phyloP scores from a whole-genome alignment of 1,140 invertebrate genomes.

The Brachionus rotundiformis region DNA sequence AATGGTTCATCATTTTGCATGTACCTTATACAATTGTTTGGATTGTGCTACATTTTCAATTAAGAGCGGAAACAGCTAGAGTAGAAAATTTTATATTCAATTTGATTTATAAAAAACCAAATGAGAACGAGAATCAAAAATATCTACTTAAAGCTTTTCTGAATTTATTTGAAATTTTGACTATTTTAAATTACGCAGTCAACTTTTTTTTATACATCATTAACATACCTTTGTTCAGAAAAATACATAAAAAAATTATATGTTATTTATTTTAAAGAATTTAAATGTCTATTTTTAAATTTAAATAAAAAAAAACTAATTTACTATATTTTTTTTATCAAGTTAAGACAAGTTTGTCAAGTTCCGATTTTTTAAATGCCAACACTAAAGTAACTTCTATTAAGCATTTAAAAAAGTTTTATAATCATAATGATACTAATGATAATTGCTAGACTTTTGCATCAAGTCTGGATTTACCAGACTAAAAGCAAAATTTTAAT shows the following conservation, averaged over 20 bases:
- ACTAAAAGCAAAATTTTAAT: no score
- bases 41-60: neutral
- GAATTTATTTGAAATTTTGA: neutral
- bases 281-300: no score
- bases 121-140: slow-evolving; percentile 25
- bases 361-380: no score
- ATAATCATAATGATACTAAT: no score
- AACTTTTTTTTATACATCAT: neutral
- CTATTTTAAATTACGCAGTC: neutral
- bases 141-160: neutral
- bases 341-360: no score
- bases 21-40: slow-evolving; percentile 5
- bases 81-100: neutral
- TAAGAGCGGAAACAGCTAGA: neutral
- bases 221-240: slow-evolving; percentile 5
- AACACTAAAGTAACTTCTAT: no score
- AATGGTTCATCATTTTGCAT: slow-evolving; percentile 34
- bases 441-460: no score
- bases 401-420: no score
- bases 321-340: no score
- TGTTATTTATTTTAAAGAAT: no score
- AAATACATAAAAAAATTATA: neutral
- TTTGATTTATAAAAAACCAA: neutral
- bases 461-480: no score
- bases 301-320: no score